Evolutionary conservation across 1,140 invertebrate genomes (phyloP), one percentile per base, ranked within the genome.

Genomic region (Micrasema minimum): DNA sequence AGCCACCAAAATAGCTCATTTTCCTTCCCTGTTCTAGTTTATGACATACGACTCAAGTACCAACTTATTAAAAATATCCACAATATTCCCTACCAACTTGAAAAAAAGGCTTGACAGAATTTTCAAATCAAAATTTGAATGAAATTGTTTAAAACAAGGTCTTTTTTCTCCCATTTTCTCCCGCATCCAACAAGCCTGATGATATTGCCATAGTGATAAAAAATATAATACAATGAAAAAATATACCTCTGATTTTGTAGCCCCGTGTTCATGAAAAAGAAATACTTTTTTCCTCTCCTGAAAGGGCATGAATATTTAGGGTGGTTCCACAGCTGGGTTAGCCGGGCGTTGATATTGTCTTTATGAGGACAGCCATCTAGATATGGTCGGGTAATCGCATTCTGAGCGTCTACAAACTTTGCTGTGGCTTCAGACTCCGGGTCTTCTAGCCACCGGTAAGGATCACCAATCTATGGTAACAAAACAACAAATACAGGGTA

Each of bases 391-490:
- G 96, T 96, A 14, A 99, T 87, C 20, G 89, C 88, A 88, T 99
- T 99, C 82, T 99, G 93, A 10, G 89, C 90, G 67, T 96, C 90
- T 35, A 99, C 93, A 87, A 96, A 99, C 45, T 88, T 85, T 82
- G 96, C 93, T 0, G 96, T 98, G 83, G 99, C 96, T 72, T 92
- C 88, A 0, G 91, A 87, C 80, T 99, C 95, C 0, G 97, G 96
- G 85, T 99, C 93, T 85, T 99, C 98, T 20, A 99, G 81, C 96
- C 96, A 99, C 50, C 96, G 90, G 81, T 99, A 99, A 0, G 96
- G 94, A 85, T 99, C 97, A 72, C 81, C 68, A 69, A 99, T 87
- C 95, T 97, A 66, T 46, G 12, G 45, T 55, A 46, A 64, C 35
- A 46, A 31, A 31, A 31, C 3, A 31, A 31, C 2, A 31, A 31